Percentiles rank a stretch among this genome's conserved stretches.
phyloP scores from a whole-genome alignment of 2,888 invertebrate genomes.

The Dasypogon diadema region DNA sequence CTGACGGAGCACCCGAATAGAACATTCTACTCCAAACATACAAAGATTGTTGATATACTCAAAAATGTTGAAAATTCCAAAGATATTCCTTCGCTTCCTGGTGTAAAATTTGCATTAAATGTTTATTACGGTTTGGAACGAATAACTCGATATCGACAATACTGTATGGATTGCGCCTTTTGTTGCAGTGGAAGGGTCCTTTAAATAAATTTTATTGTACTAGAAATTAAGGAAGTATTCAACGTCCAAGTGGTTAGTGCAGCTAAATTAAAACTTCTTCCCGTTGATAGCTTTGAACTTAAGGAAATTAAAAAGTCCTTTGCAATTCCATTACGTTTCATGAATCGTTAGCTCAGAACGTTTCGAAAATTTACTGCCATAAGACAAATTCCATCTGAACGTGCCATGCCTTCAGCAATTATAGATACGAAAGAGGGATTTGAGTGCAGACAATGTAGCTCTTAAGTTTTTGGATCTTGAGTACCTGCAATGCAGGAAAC shows the following conservation, averaged over 20 bases:
- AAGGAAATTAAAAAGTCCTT: slow-evolving; percentile 25
- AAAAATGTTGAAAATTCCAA: slow-evolving; percentile 13
- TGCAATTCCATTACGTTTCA: slow-evolving; percentile 41
- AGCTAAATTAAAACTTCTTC: background rate
- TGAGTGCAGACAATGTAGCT: slow-evolving; percentile 45
- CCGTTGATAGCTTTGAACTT: background rate
- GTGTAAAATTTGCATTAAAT: too few species aligned
- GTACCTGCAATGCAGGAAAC: slow-evolving; percentile 45
- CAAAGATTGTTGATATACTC: slow-evolving; percentile 12
- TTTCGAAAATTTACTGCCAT: slow-evolving; percentile 33
- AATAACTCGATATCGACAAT: too few species aligned
- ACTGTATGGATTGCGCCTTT: too few species aligned
- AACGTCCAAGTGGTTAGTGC: background rate
- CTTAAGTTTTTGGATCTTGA: slow-evolving; percentile 41
- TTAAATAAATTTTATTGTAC: too few species aligned
- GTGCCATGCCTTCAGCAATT: slow-evolving; percentile 42
- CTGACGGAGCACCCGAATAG: background rate
- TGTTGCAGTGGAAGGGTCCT: too few species aligned
- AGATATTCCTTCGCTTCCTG: background rate
- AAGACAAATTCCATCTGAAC: slow-evolving; percentile 39
- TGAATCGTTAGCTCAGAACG: slow-evolving; percentile 33
- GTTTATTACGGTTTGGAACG: too few species aligned
- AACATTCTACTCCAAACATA: background rate
- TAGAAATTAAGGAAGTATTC: background rate
- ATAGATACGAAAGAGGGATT: slow-evolving; percentile 23